phyloP scores from a whole-genome alignment of 2,888 invertebrate genomes.

The Sesia apiformis region DNA sequence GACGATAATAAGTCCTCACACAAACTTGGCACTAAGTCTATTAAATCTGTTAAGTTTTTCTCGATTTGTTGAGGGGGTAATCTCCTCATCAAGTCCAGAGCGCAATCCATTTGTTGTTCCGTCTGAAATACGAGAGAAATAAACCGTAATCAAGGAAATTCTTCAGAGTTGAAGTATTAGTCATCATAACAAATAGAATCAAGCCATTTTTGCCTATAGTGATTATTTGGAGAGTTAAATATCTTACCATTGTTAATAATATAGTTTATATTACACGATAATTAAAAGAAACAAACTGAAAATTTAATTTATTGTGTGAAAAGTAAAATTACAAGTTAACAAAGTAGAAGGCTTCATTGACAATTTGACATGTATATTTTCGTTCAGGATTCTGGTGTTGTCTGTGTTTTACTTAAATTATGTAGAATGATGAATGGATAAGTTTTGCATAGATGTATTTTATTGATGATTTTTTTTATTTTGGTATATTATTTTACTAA shows the following conservation, averaged over 20 bases:
- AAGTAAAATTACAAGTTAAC: slow-evolving; percentile 1
- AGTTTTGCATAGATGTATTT: too few relatives aligned
- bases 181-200: slow-evolving; percentile 56
- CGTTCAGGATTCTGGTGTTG: too few relatives aligned
- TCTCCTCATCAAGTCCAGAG: slow-evolving; percentile 98
- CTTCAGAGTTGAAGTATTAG: slow-evolving; percentile 49
- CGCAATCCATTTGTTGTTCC: slow-evolving; percentile 98
- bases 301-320: slow-evolving; percentile 10
- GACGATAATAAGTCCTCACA: slow-evolving; percentile 98
- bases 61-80: slow-evolving; percentile 99
- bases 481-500: too few relatives aligned
- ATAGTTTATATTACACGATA: slow-evolving; percentile 9
- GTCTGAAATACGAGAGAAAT: slow-evolving; percentile 74
- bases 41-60: slow-evolving; percentile 97
- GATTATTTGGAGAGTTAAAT: not conserved
- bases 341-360: not conserved
- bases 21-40: slow-evolving; percentile 95
- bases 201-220: not conserved
- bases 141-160: slow-evolving; percentile 19
- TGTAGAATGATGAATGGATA: too few relatives aligned
- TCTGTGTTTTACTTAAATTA: too few relatives aligned
- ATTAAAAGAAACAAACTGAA: slow-evolving; percentile 16
- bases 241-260: slow-evolving; percentile 33
- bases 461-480: too few relatives aligned
- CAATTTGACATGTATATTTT: not conserved